Evolutionary conservation across 2,797 vertebrate species (phyloP).

Genomic region (Anisognathus igniventris): DNA sequence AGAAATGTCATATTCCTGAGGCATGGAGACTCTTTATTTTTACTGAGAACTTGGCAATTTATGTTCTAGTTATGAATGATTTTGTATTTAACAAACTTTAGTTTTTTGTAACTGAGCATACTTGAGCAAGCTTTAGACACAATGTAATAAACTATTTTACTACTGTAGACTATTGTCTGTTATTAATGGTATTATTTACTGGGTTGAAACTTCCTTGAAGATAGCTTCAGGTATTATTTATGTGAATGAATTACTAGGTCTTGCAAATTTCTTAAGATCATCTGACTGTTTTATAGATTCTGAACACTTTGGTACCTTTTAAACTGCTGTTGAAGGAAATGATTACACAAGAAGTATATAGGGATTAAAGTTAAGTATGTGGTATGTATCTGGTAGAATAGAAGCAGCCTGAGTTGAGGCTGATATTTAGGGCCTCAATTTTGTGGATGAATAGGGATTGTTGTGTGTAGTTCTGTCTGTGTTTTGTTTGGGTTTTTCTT

Average conservation of each 20-base stretch:
- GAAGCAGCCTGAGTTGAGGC: not conserved
- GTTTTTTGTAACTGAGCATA: not conserved
- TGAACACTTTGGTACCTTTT: not conserved
- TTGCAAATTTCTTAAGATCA: not conserved
- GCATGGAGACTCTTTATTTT: not conserved
- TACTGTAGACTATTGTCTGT: not conserved
- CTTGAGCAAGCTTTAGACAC: not conserved
- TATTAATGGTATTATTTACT: not conserved
- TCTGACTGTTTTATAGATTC: not conserved
- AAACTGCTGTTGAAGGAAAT: not conserved
- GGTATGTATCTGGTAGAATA: not conserved
- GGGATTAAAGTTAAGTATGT: not conserved
- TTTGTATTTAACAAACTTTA: not conserved
- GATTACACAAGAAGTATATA: not conserved
- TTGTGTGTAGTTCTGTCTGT: not conserved
- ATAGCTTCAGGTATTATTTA: not conserved
- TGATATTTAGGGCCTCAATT: not conserved
- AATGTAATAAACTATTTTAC: not conserved
- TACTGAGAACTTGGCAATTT: not conserved
- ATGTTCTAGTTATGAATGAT: not conserved
- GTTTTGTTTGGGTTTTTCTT: slow-evolving; percentile 28
- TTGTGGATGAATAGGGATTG: not conserved
- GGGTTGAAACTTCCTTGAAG: not conserved
- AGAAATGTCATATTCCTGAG: not conserved
- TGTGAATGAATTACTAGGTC: not conserved